Conservation (phyloP, 1,140 invertebrate genomes). For the Ips nitidus region DNA sequence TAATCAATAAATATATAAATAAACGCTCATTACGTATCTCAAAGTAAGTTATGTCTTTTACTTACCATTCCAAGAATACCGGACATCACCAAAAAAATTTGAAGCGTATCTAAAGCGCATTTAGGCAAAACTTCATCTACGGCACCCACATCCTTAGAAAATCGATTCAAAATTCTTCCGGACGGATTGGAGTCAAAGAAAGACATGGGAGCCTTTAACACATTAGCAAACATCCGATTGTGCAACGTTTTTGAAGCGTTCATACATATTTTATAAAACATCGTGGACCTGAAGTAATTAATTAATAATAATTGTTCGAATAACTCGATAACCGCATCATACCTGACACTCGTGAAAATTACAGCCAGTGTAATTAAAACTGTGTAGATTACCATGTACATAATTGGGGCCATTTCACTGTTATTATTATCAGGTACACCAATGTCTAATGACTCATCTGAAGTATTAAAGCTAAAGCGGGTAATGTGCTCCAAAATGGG, state of each 20-base stretch:
- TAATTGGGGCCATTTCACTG: neutral
- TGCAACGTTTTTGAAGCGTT: slow-evolving; percentile 76
- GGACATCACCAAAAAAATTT: slow-evolving; percentile 60
- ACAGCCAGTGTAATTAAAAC: slow-evolving; percentile 45
- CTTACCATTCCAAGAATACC: slow-evolving; percentile 61
- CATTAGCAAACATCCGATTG: slow-evolving; percentile 77
- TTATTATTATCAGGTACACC: neutral
- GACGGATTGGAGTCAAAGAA: slow-evolving; percentile 65
- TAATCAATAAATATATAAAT: no score
- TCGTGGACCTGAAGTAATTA: slow-evolving; percentile 51
- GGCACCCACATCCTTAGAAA: slow-evolving; percentile 77
- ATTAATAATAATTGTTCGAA: neutral
- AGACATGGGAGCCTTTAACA: slow-evolving; percentile 67
- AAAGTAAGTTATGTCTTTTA: neutral
- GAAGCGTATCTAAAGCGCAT: slow-evolving; percentile 74
- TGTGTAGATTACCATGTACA: slow-evolving; percentile 46
- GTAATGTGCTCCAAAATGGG: no score
- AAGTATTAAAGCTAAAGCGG: no score
- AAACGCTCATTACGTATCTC: no score
- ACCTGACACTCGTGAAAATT: slow-evolving; percentile 59
- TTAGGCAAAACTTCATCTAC: slow-evolving; percentile 86
- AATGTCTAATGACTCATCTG: neutral
- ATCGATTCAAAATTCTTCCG: slow-evolving; percentile 70
- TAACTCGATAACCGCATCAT: neutral
- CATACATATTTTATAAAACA: slow-evolving; percentile 81